A percentile compares a stretch with the other conserved stretches of the same genome.
Conservation (phyloP, 37 sponge, comb jelly and placozoan genomes). For the Petrosia ficiformis region DNA sequence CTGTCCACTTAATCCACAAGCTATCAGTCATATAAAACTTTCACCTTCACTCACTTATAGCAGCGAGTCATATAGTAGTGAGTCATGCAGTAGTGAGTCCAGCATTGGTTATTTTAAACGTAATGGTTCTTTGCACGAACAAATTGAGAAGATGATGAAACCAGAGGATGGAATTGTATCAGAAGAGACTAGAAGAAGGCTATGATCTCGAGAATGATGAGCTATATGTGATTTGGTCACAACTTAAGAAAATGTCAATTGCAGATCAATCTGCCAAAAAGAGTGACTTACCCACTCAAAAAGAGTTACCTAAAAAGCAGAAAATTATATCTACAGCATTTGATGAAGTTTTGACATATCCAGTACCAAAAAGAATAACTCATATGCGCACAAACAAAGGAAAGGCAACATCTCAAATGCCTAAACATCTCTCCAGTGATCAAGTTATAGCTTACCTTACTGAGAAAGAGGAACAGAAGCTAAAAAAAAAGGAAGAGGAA, state of each 20-base stretch:
- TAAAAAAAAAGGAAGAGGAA: slow-evolving; percentile 12
- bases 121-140: too few species aligned
- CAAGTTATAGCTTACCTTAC: too few species aligned
- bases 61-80: background rate
- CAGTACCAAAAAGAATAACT: too few species aligned
- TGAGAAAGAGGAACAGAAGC: background rate
- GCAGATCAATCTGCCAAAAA: background rate
- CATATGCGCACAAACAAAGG: background rate
- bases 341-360: slow-evolving; percentile 1
- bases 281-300: background rate
- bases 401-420: slow-evolving; percentile 2
- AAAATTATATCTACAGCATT: background rate
- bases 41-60: background rate
- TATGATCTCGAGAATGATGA: slow-evolving; percentile 39
- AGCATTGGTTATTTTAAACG: too few species aligned
- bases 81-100: too few species aligned
- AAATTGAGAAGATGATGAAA: slow-evolving; percentile 11
- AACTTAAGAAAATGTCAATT: slow-evolving; percentile 12
- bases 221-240: slow-evolving; percentile 15
- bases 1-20: slow-evolving; percentile 22
- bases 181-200: background rate
- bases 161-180: background rate
- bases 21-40: background rate
- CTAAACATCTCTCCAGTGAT: too few species aligned
- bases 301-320: background rate